These are phyloP conservation scores for Cacatua alba DNA, from an alignment of 2,113 vertebrate species.

Conservation along the genomic window DNA sequence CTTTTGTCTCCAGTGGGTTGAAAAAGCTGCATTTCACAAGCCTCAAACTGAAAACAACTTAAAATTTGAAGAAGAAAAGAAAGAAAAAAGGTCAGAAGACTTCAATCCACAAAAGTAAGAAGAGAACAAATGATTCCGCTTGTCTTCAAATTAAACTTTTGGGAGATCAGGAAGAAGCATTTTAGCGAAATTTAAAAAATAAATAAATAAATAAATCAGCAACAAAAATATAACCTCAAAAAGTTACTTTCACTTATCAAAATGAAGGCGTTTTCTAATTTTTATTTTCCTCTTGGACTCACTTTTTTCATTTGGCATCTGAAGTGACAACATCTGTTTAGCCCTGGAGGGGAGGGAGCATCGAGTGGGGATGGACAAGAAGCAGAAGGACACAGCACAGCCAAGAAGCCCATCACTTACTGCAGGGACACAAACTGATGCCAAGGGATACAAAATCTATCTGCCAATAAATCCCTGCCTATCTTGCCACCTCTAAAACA, in stretches of 20 bases:
- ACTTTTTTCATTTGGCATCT: neutral
- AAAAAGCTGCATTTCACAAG: neutral
- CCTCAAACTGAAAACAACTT: neutral
- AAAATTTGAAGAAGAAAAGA: neutral
- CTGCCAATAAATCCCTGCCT: neutral
- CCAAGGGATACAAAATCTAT: neutral
- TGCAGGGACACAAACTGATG: neutral
- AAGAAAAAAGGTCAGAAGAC: neutral
- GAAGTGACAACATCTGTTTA: neutral
- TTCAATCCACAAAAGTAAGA: neutral
- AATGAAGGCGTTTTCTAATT: neutral
- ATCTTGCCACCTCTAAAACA: neutral
- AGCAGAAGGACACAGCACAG: neutral
- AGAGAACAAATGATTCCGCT: neutral
- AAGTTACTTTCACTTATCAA: neutral
- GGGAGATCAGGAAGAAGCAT: neutral
- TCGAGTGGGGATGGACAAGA: neutral
- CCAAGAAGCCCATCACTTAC: neutral
- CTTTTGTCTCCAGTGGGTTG: neutral
- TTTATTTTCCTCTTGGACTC: neutral
- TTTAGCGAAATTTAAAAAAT: neutral
- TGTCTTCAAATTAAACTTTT: neutral
- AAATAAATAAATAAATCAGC: too few species aligned
- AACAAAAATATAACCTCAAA: neutral
- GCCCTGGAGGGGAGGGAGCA: neutral